Percentiles rank a stretch among this genome's conserved stretches.
Conservation (phyloP, 2,797 vertebrate species). For the Leptatherina wallacei region DNA sequence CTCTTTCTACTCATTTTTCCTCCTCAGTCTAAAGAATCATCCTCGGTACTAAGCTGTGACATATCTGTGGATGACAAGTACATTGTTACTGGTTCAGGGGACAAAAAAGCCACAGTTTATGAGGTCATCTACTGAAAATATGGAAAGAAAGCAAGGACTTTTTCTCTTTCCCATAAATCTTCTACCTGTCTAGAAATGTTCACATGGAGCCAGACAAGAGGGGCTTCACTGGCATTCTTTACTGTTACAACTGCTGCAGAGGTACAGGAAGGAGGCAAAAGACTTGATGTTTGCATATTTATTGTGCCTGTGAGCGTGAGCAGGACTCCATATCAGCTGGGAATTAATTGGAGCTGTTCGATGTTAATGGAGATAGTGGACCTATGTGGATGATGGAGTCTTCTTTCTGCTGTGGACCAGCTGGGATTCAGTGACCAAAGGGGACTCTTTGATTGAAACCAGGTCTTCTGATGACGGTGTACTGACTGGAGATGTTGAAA, state of each 20-base stretch:
- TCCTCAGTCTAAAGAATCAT: conserved; percentile 86
- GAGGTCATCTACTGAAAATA: conserved; percentile 86
- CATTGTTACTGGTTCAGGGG: conserved; percentile 88
- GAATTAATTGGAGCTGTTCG: conserved; percentile 38
- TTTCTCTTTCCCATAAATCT: conserved; percentile 15
- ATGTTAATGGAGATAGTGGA: conserved; percentile 33
- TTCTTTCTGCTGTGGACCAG: conserved; percentile 32
- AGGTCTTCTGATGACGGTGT: conserved; percentile 33
- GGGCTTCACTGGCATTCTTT: conserved; percentile 21
- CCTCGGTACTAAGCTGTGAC: conserved; percentile 88
- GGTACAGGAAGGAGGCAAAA: conserved; percentile 27
- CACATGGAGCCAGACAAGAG: conserved; percentile 26
- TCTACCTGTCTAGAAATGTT: conserved; percentile 30
- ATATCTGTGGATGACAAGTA: conserved; percentile 89
- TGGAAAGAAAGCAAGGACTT: conserved; percentile 27
- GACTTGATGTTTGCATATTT: conserved; percentile 36
- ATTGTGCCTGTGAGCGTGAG: conserved; percentile 42
- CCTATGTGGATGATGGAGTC: conserved; percentile 26
- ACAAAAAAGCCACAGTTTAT: conserved; percentile 89
- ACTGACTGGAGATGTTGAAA: conserved; percentile 25
- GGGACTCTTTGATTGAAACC: conserved; percentile 26
- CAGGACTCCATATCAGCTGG: conserved; percentile 29
- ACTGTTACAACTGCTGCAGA: conserved; percentile 32
- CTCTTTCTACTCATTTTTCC: neutral
- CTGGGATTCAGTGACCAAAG: conserved; percentile 54